These are phyloP conservation scores for Pristionchus entomophagus DNA, from an alignment of 2,888 invertebrate species.

Conservation along the genomic window DNA sequence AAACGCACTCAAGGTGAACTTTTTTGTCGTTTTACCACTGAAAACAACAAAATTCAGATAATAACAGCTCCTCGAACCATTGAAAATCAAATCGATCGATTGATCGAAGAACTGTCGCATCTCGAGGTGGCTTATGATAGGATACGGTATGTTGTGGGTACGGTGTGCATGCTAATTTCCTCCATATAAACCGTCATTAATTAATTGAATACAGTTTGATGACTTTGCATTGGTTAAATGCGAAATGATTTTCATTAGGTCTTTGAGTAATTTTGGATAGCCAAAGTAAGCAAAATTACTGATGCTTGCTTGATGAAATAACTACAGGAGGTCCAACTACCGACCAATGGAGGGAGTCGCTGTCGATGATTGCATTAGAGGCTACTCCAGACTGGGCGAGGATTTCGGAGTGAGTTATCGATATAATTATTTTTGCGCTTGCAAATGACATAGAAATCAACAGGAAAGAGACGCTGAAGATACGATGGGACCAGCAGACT, in stretches of 20 bases:
- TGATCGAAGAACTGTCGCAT: not conserved
- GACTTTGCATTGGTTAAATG: no score
- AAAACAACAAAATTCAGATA: no score
- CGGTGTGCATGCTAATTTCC: no score
- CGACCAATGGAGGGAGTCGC: not conserved
- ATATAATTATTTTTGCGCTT: not conserved
- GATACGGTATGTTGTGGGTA: not conserved
- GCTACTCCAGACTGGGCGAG: not conserved
- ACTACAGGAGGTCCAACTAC: constrained; percentile 2
- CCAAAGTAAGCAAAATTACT: no score
- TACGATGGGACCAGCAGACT: not conserved
- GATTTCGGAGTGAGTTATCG: not conserved
- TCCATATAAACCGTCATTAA: no score
- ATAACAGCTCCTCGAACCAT: not conserved
- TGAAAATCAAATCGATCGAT: not conserved
- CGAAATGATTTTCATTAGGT: no score
- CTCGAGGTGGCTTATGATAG: constrained; percentile 3
- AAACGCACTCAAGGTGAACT: no score
- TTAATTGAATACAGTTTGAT: no score
- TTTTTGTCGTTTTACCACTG: no score
- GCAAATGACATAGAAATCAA: not conserved
- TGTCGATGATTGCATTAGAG: not conserved
- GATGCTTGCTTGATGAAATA: not conserved
- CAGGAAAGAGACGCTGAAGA: not conserved
- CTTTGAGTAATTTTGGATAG: no score